phyloP scores from a whole-genome alignment of 2,888 invertebrate genomes.

The Didymodactylos carnosus region DNA sequence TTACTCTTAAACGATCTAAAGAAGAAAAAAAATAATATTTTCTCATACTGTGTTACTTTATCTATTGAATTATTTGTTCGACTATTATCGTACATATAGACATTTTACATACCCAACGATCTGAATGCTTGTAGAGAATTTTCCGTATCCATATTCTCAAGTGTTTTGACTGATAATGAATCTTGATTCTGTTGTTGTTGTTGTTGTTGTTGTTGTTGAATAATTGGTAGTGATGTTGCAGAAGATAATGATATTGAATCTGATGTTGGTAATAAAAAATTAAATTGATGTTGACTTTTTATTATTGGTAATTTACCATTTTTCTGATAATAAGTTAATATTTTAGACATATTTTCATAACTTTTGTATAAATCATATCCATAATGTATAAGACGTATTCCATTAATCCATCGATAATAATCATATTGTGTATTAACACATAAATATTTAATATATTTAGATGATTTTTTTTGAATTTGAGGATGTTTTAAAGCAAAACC shows the following conservation, averaged over 20 bases:
- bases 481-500: constrained; percentile 93
- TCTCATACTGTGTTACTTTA: no score
- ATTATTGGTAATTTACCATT: background rate
- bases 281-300: background rate
- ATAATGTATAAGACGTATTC: constrained; percentile 76
- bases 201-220: no score
- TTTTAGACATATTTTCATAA: constrained; percentile 36
- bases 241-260: background rate
- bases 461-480: constrained; percentile 65
- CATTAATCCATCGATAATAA: constrained; percentile 74
- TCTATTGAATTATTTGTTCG: no score
- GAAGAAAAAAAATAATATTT: background rate
- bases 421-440: constrained; percentile 76
- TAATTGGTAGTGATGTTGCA: background rate
- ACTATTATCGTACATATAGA: no score
- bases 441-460: constrained; percentile 79
- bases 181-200: no score
- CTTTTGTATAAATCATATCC: constrained; percentile 52
- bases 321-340: background rate
- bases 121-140: background rate
- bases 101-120: background rate
- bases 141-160: background rate
- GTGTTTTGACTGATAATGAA: background rate
- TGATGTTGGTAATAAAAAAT: background rate
- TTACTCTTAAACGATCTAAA: background rate